phyloP scores from a whole-genome alignment of 2,888 invertebrate species.

The Agrilus cyanescens region DNA sequence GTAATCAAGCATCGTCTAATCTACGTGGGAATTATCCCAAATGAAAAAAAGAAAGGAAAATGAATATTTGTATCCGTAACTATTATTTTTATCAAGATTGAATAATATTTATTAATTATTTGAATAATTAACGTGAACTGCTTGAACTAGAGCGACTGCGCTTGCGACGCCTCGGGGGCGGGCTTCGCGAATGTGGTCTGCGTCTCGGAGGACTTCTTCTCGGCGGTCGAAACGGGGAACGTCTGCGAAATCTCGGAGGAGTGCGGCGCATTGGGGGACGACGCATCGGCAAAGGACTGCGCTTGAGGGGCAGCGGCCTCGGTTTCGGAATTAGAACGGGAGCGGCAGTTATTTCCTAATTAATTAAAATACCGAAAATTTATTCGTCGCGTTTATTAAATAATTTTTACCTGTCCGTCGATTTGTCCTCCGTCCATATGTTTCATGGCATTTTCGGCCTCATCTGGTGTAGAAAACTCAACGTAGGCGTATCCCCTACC shows the following conservation, averaged over 20 bases:
- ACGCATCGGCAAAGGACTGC: constrained; percentile 45
- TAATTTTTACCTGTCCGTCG: constrained; percentile 44
- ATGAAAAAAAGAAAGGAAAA: background rate
- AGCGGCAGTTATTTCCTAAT: constrained; percentile 86
- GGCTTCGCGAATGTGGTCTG: constrained; percentile 44
- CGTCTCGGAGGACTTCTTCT: constrained; percentile 44
- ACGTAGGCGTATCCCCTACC: constrained; percentile 93
- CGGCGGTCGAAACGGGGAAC: constrained; percentile 30
- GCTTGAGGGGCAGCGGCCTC: constrained; percentile 41
- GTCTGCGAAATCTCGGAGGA: constrained; percentile 32
- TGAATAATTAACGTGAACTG: constrained; percentile 47
- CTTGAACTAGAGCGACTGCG: constrained; percentile 64
- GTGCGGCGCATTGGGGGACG: constrained; percentile 42
- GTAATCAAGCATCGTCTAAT: background rate
- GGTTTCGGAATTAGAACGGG: constrained; percentile 78
- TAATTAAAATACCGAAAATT: constrained; percentile 20
- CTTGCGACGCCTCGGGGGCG: constrained; percentile 51
- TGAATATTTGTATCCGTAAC: no score
- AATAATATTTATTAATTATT: no score
- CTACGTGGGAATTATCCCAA: background rate
- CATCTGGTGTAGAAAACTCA: constrained; percentile 85
- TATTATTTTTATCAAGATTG: no score
- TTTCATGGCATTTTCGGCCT: constrained; percentile 97
- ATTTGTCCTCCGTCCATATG: constrained; percentile 99
- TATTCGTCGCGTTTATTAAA: no score